Evolutionary conservation across 35 echinoderm and acorn worm genomes (phyloP), one percentile per base, ranked within the genome.

Genomic region (Strongylocentrotus purpuratus): DNA sequence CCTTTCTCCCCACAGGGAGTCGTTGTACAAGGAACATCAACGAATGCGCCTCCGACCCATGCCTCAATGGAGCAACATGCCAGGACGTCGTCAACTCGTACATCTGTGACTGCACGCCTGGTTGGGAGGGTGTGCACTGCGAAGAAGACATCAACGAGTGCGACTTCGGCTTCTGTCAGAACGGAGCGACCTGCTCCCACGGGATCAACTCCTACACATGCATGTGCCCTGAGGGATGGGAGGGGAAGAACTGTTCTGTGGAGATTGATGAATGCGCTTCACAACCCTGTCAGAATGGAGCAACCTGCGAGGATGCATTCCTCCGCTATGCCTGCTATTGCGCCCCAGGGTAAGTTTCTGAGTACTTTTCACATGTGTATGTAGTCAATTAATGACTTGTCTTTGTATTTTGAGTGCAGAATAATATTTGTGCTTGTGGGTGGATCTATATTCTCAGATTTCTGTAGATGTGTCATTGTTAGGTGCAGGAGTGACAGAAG

Each of bases 71-170:
- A 12, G 95, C 45, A 41, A 78, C 65, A 78, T 99, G 98, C 46
- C 22, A 9, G 14, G 96, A 99, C 58, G 50, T 47, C 7, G 55
- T 96, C 94, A 96, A 97, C 32, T 48, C 88, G 45, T 98, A 96
- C 91, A 18, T 59, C 28, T 98, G 97, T 55, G 45, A 85, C 15
- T 98, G 97, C 31, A 33, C 89, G 33, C 86, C 95, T 33, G 96
- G 96, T 31, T 99, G 98, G 98, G 96, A 99, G 88, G 98, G 98
- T 20, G 47, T 48, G 14, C 95, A 55, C 12, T 99, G 98, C 87
- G 89, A 97, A 61, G 91, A 70, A 47, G 95, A 98, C 15, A 33
- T 98, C 5, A 58, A 98, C 41, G 97, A 98, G 93, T 98, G 97
- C 90, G 35, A 46, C 20, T 85, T 95, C 0, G 96, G 94, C 33